phyloP scores from a whole-genome alignment of 2,888 invertebrate genomes.

The Drosophila mimetica region DNA sequence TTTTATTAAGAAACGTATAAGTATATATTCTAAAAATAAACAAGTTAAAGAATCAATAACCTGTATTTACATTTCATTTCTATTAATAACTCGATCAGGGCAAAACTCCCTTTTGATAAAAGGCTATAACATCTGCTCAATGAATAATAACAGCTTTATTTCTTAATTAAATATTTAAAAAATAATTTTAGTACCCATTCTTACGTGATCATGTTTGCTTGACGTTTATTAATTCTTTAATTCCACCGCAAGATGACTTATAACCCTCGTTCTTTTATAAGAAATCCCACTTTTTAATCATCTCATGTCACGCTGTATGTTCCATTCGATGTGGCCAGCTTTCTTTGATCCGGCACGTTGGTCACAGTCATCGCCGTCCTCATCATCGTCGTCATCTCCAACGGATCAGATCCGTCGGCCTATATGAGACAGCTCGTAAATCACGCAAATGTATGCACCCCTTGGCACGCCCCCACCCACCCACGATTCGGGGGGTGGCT shows the following conservation, averaged over 20 bases:
- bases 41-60: no score
- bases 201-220: no score
- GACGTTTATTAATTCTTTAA: no score
- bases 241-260: neutral
- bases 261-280: neutral
- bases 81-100: no score
- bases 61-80: no score
- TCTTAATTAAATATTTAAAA: no score
- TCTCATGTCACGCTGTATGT: slow-evolving; percentile 20
- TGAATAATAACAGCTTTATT: no score
- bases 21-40: no score
- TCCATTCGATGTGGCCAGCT: slow-evolving; percentile 5
- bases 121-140: no score
- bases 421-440: slow-evolving; percentile 76
- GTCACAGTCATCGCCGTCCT: slow-evolving; percentile 23
- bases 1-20: no score
- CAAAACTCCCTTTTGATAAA: no score
- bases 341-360: slow-evolving; percentile 25
- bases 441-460: slow-evolving; percentile 79
- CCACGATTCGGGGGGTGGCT: slow-evolving; percentile 11
- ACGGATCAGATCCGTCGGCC: slow-evolving; percentile 26
- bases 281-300: slow-evolving; percentile 1
- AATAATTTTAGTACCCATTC: no score
- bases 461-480: slow-evolving; percentile 41
- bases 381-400: slow-evolving; percentile 18